Evolutionary conservation across 2,888 invertebrate species (phyloP).

Genomic region (Trachelus iudaicus): DNA sequence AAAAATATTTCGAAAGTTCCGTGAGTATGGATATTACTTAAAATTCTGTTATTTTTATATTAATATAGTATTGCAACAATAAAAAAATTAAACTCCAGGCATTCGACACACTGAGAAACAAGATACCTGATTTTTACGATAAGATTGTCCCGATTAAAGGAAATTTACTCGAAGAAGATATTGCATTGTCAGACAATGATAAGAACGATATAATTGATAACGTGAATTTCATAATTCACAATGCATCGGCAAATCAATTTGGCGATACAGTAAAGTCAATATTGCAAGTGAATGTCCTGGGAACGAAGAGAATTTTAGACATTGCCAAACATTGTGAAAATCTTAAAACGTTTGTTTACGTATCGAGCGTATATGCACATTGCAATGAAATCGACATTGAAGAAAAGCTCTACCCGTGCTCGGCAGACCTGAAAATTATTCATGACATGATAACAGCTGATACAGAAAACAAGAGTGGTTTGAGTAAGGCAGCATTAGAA

Average conservation of each 20-base stretch:
- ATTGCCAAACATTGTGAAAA: slow-evolving; percentile 20
- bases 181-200: slow-evolving; percentile 15
- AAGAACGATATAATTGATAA: slow-evolving; percentile 14
- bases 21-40: slow-evolving; percentile 8
- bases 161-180: slow-evolving; percentile 10
- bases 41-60: background rate
- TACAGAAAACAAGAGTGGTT: slow-evolving; percentile 26
- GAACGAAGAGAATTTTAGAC: slow-evolving; percentile 15
- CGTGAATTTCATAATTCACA: slow-evolving; percentile 18
- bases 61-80: background rate
- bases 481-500: slow-evolving; percentile 31
- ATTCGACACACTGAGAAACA: slow-evolving; percentile 12
- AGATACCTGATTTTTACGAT: slow-evolving; percentile 8
- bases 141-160: slow-evolving; percentile 18
- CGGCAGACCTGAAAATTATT: slow-evolving; percentile 41
- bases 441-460: slow-evolving; percentile 43
- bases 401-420: slow-evolving; percentile 21
- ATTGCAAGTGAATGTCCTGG: slow-evolving; percentile 18
- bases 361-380: slow-evolving; percentile 24
- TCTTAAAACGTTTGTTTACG: slow-evolving; percentile 20
- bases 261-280: slow-evolving; percentile 4
- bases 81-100: slow-evolving; percentile 11
- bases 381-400: background rate
- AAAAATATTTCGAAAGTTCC: slow-evolving; percentile 15
- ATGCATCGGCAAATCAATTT: slow-evolving; percentile 25